Evolutionary conservation across 2,888 invertebrate genomes (phyloP), one percentile per base, ranked within the genome.

Genomic region (Proisotoma minuta): DNA sequence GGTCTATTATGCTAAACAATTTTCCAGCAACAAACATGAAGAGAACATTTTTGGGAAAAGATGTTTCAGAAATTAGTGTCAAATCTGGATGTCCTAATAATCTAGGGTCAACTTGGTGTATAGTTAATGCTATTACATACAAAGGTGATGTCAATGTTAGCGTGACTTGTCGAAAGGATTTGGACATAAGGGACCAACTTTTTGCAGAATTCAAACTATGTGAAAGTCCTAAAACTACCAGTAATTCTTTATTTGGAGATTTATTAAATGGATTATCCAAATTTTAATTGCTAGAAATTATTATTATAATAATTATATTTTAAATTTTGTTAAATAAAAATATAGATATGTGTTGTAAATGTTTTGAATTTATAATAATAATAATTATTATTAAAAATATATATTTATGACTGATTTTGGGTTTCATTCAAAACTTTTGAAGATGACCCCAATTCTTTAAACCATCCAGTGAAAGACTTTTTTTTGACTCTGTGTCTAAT

Each of bases 391-490:
- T n/a, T n/a, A n/a, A n/a, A n/a, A n/a, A n/a, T n/a, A n/a, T n/a
- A n/a, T n/a, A n/a, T n/a, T n/a, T n/a, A n/a, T n/a, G n/a, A n/a
- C n/a, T n/a, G n/a, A n/a, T n/a, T n/a, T n/a, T n/a, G n/a, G n/a
- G n/a, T 43, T 43, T 43, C 43, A 43, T 43, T 43, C n/a, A n/a
- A n/a, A 12, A 43, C 43, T 43, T 43, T 43, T 4, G 43, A 43
- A 5, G 43, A 43, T 4, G 43, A 43, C 4, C 43, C 43, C 43
- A 43, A 43, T 5, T 43, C 43, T 43, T 43, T 43, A 43, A 43
- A 43, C 43, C 43, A 43, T 43, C 43, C 43, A 43, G 43, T 43
- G 43, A 43, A 43, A 4, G 43, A 43, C 18, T 43, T 43, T 43
- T 43, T 43, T 20, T 43, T 43, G 18, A 43, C 18, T 12, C 43